These are phyloP conservation scores for Psylliodes chrysocephalus DNA, from an alignment of 2,888 invertebrate genomes.

Conservation along the genomic window DNA sequence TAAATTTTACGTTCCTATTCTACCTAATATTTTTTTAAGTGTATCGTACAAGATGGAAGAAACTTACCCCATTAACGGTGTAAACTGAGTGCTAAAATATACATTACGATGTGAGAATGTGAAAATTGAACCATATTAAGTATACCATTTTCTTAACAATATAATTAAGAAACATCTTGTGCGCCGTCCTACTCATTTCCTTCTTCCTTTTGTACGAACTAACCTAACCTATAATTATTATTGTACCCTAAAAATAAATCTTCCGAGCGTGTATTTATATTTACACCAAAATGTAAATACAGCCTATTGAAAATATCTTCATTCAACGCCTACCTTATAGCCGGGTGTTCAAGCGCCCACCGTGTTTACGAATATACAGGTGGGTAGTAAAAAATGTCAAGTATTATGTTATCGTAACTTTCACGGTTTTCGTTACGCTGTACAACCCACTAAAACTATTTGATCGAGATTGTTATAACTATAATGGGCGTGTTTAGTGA, in stretches of 20 bases:
- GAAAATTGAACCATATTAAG: background rate
- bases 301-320: slow-evolving; percentile 20
- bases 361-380: slow-evolving; percentile 11
- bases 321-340: slow-evolving; percentile 30
- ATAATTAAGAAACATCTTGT: background rate
- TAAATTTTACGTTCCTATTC: too few relatives aligned
- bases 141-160: too few relatives aligned
- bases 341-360: slow-evolving; percentile 19
- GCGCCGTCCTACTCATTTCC: slow-evolving; percentile 12
- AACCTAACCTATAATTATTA: slow-evolving; percentile 4
- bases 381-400: slow-evolving; percentile 11
- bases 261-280: background rate
- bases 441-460: background rate
- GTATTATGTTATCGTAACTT: slow-evolving; percentile 6
- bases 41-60: too few relatives aligned
- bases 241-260: slow-evolving; percentile 5
- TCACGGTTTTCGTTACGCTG: background rate
- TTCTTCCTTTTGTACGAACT: background rate
- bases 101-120: too few relatives aligned
- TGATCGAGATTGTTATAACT: too few relatives aligned
- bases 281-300: slow-evolving; percentile 21
- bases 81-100: too few relatives aligned
- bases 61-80: too few relatives aligned
- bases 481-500: too few relatives aligned
- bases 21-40: too few relatives aligned